phyloP scores from a whole-genome alignment of 1,140 invertebrate genomes.

The Macrotrachela quadricornifera region DNA sequence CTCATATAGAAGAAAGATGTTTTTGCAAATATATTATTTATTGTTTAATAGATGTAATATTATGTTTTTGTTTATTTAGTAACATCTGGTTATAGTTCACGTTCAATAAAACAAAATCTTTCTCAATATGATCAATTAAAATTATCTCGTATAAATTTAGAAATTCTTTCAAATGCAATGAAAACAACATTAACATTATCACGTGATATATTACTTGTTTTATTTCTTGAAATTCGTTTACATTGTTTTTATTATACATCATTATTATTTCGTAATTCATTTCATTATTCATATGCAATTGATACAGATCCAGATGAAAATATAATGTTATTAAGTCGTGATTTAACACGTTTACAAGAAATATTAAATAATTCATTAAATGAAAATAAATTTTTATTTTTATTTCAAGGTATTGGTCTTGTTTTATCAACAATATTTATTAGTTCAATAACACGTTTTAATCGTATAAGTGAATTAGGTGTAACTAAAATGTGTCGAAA shows the following conservation, averaged over 20 bases:
- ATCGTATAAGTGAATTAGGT: conserved; percentile 1
- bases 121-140: no score
- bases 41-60: no score
- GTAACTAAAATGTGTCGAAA: conserved; percentile 8
- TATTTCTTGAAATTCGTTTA: conserved; percentile 1
- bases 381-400: not conserved
- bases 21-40: no score
- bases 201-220: not conserved
- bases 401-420: conserved; percentile 3
- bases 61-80: no score
- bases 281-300: conserved; percentile 2
- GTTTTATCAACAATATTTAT: conserved; percentile 6
- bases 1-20: no score
- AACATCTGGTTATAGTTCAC: no score
- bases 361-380: conserved; percentile 1
- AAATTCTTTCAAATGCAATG: no score
- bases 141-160: no score
- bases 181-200: no score
- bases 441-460: not conserved
- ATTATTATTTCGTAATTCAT: not conserved
- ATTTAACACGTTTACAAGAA: conserved; percentile 2
- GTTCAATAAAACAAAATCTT: no score
- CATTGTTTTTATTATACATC: conserved; percentile 8
- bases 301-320: conserved; percentile 6
- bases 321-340: not conserved